Percentiles rank a stretch among this genome's conserved stretches.
Evolutionary conservation across 2,888 invertebrate genomes (phyloP).

Genomic region (Alloplasta piceator): DNA sequence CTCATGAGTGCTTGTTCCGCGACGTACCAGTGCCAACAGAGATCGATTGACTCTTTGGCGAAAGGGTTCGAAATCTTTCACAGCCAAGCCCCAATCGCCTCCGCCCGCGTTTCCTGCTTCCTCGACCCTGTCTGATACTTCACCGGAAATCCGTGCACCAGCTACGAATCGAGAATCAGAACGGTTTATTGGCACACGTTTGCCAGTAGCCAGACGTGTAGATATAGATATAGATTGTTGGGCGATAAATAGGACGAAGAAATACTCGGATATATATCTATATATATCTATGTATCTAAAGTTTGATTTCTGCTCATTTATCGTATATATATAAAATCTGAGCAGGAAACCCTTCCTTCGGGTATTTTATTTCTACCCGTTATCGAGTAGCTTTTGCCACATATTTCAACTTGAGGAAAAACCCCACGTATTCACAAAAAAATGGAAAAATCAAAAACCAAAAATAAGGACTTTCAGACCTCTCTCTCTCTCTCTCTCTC

Average conservation of each 20-base stretch:
- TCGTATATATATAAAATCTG: not conserved
- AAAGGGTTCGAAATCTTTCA: slow-evolving; percentile 54
- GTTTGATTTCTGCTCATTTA: not conserved
- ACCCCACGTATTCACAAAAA: not conserved
- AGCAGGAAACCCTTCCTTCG: not conserved
- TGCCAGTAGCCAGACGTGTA: slow-evolving; percentile 20
- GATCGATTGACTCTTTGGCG: slow-evolving; percentile 64
- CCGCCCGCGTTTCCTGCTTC: not conserved
- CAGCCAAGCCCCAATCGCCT: slow-evolving; percentile 18
- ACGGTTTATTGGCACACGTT: slow-evolving; percentile 58
- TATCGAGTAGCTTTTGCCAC: not conserved
- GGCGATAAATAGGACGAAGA: slow-evolving; percentile 27
- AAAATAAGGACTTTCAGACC: not conserved
- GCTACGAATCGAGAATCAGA: slow-evolving; percentile 54
- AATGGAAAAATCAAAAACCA: not conserved
- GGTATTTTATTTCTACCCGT: not conserved
- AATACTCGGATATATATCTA: not conserved
- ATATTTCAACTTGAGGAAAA: not conserved
- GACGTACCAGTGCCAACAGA: slow-evolving; percentile 63
- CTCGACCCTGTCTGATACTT: slow-evolving; percentile 34
- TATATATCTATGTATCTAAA: not conserved
- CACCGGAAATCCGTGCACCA: slow-evolving; percentile 54
- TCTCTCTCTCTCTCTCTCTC: not conserved
- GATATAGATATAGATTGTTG: slow-evolving; percentile 19
- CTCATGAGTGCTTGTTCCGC: slow-evolving; percentile 63